phyloP scores from a whole-genome alignment of 2,113 vertebrate species.

The Marmota monax region DNA sequence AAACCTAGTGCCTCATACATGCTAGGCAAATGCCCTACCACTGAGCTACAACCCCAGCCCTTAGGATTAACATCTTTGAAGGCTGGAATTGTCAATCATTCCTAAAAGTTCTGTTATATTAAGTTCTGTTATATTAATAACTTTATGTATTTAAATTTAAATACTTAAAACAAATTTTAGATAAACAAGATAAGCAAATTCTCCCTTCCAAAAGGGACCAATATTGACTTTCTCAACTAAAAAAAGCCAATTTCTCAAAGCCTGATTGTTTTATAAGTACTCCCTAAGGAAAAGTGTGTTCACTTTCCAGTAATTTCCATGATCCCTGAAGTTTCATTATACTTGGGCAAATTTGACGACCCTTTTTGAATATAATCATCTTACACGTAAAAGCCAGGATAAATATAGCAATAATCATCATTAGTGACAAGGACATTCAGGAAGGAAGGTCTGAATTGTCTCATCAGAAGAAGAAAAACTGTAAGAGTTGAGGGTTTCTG shows the following conservation, averaged over 20 bases:
- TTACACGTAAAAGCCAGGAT: background rate
- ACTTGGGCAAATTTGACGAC: constrained; percentile 37
- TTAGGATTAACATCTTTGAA: background rate
- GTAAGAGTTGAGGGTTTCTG: background rate
- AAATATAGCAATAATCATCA: background rate
- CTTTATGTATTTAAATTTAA: constrained; percentile 12
- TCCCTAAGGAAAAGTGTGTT: constrained; percentile 1
- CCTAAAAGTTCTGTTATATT: background rate
- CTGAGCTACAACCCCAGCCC: too few species aligned
- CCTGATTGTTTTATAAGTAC: background rate
- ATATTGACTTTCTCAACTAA: background rate
- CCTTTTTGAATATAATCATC: background rate
- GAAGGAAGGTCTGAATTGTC: background rate
- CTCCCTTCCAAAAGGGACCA: background rate
- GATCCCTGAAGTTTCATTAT: constrained; percentile 21
- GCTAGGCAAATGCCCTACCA: too few species aligned
- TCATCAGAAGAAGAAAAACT: constrained; percentile 28
- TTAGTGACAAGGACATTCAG: background rate
- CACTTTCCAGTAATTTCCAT: background rate
- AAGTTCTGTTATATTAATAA: constrained; percentile 1
- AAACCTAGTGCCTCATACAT: too few species aligned
- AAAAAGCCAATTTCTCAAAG: background rate
- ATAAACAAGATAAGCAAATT: background rate
- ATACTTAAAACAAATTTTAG: constrained; percentile 37
- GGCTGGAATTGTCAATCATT: background rate